Conservation (phyloP, 2,113 vertebrate species). For the Holacanthus passer region DNA sequence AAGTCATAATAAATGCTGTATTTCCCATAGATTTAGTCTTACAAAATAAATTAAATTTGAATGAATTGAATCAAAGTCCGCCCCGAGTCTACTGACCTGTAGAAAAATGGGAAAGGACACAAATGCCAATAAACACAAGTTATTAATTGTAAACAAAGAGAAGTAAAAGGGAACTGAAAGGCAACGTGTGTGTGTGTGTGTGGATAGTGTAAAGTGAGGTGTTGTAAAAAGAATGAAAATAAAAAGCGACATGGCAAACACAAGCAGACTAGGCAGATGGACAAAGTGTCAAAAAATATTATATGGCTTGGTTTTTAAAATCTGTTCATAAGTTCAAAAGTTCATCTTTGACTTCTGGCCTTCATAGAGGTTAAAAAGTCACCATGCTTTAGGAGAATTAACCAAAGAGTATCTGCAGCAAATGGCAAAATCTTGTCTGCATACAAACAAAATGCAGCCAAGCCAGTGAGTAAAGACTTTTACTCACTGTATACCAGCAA, state of each 20-base stretch:
- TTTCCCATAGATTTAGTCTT: constrained; percentile 22
- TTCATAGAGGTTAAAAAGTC: neutral
- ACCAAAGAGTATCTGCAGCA: neutral
- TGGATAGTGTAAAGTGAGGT: too few relatives aligned
- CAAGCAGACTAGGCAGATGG: too few relatives aligned
- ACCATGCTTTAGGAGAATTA: neutral
- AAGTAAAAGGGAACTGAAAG: too few relatives aligned
- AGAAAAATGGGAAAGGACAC: too few relatives aligned
- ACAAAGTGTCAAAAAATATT: neutral
- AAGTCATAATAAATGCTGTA: constrained; percentile 22
- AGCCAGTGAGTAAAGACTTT: constrained; percentile 6
- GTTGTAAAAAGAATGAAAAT: too few relatives aligned
- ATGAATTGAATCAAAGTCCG: constrained; percentile 48
- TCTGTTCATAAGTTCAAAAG: neutral
- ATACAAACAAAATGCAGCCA: neutral
- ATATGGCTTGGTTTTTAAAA: neutral
- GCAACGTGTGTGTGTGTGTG: too few relatives aligned
- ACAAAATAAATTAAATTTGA: constrained; percentile 29
- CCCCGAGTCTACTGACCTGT: neutral
- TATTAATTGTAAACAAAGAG: too few relatives aligned
- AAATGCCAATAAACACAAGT: too few relatives aligned
- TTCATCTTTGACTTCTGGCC: neutral
- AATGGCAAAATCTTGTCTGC: constrained; percentile 1
- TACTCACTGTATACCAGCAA: constrained; percentile 32
- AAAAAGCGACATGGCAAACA: too few relatives aligned